Percentiles rank a stretch among this genome's conserved stretches.
phyloP scores from a whole-genome alignment of 2,888 invertebrate genomes.

The Spicauda simplicius region DNA sequence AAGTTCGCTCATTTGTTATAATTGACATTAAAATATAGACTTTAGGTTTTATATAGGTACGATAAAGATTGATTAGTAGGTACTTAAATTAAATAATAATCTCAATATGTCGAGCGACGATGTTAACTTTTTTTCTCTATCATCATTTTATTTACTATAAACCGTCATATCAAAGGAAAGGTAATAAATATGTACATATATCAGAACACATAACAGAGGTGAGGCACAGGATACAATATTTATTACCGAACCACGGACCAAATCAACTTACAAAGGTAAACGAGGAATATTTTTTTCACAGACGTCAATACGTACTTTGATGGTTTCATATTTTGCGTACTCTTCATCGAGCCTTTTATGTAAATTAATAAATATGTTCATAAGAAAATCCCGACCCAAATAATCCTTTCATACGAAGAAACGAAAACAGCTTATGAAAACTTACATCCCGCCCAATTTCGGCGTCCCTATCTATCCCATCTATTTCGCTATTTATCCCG shows the following conservation, averaged over 20 bases:
- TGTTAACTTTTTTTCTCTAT: too few species aligned
- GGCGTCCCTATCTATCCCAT: conserved; percentile 11
- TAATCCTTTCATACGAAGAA: conserved; percentile 23
- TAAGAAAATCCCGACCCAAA: conserved; percentile 27
- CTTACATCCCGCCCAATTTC: conserved; percentile 3
- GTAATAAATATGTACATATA: neutral
- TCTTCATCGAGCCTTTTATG: conserved; percentile 27
- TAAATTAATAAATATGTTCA: conserved; percentile 34
- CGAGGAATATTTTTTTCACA: conserved; percentile 8
- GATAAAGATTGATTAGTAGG: too few species aligned
- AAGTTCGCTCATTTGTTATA: too few species aligned
- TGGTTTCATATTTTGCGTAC: conserved; percentile 21
- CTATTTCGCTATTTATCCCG: conserved; percentile 6
- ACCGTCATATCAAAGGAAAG: too few species aligned
- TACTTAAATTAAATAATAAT: too few species aligned
- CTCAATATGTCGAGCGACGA: too few species aligned
- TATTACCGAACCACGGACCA: too few species aligned
- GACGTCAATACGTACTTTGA: conserved; percentile 14
- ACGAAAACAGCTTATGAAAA: conserved; percentile 27
- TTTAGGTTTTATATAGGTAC: too few species aligned
- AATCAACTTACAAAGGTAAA: too few species aligned
- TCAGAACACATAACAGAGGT: neutral
- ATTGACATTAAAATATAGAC: too few species aligned
- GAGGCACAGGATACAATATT: too few species aligned
- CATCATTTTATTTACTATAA: too few species aligned